Base-by-base conservation (phyloP, 2,113 vertebrate species). In the Tragelaphus imberbis region DNA sequence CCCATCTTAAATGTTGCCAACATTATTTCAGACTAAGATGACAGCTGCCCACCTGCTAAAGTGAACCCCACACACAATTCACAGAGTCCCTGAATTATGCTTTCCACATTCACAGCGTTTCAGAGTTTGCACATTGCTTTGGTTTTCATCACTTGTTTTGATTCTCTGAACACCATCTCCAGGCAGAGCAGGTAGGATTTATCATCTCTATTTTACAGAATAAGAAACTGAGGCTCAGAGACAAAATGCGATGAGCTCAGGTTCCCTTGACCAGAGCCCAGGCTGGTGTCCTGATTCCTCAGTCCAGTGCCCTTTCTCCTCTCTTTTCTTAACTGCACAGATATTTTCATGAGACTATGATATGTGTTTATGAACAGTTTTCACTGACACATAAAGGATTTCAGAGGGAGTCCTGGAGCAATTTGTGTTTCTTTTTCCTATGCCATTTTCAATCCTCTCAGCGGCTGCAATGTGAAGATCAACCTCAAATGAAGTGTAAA, bases 71-170 rank as follows among this genome's bases (percentile, higher is more conserved):
- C 77, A 49, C 55, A 1, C 13, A 51, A 14, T 7, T 10, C 68
- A 1, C 47, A 0, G 33, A 6, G n/a, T 30, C n/a, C 21, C 1
- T 9, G 27, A 56, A 23, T 36, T n/a, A 44, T 0, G 2, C 36
- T 21, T 36, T 7, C 2, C 21, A 2, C 0, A 2, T 0, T 7
- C 1, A 0, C 3, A 11, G 6, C 4, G 0, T 11, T 33, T 40
- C 36, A 27, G 82, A 61, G 65, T n/a, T 15, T 21, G 4, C 23
- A 13, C 5, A 10, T 23, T 23, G 17, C n/a, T 68, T n/a, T 21
- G 5, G 3, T 3, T 33, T 53, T 36, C 17, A 6, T 30, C 27
- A 0, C 33, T 53, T 79, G 40, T 36, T 59, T 12, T 2, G 15
- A n/a, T 40, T 75, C 33, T 16, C 27, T 58, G 61, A 27, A 44